A percentile compares a stretch with the other conserved stretches of the same genome.
phyloP scores from a whole-genome alignment of 35 echinoderm and acorn worm species.

The Holothuria glaberrima region DNA sequence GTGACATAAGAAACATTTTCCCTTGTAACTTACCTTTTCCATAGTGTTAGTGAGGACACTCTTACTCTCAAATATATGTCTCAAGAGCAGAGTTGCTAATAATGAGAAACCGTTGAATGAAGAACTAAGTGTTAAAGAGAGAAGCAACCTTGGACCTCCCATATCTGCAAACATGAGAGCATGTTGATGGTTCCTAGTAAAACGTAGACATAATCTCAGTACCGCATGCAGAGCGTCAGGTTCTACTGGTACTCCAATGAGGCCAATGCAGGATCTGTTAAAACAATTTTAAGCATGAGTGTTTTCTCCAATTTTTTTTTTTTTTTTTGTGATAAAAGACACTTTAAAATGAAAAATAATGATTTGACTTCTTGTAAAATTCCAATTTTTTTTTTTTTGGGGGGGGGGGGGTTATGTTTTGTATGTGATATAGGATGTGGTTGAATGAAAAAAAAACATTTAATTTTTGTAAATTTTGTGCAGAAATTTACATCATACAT shows the following conservation, averaged over 20 bases:
- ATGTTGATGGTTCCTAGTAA: slow-evolving; percentile 90
- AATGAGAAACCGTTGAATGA: slow-evolving; percentile 85
- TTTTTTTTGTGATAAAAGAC: too few species aligned
- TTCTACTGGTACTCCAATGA: slow-evolving; percentile 96
- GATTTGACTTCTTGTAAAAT: too few species aligned
- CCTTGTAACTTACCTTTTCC: slow-evolving; percentile 78
- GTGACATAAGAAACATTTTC: too few species aligned
- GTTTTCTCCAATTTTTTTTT: too few species aligned
- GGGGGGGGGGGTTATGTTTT: too few species aligned
- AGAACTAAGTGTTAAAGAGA: slow-evolving; percentile 78
- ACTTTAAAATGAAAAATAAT: too few species aligned
- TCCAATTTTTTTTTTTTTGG: too few species aligned
- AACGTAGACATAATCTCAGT: slow-evolving; percentile 83
- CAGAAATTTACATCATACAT: too few species aligned
- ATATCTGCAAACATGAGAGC: slow-evolving; percentile 93
- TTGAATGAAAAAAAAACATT: too few species aligned
- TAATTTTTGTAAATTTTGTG: too few species aligned
- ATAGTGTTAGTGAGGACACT: slow-evolving; percentile 81
- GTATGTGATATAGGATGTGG: too few species aligned
- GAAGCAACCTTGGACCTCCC: slow-evolving; percentile 80
- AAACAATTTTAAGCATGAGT: too few species aligned
- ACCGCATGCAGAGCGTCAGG: slow-evolving; percentile 95
- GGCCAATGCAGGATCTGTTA: slow-evolving; percentile 83
- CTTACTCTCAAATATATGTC: slow-evolving; percentile 94
- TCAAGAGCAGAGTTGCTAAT: slow-evolving; percentile 83